phyloP scores from a whole-genome alignment of 2,888 invertebrate species.

The Villa cingulata region DNA sequence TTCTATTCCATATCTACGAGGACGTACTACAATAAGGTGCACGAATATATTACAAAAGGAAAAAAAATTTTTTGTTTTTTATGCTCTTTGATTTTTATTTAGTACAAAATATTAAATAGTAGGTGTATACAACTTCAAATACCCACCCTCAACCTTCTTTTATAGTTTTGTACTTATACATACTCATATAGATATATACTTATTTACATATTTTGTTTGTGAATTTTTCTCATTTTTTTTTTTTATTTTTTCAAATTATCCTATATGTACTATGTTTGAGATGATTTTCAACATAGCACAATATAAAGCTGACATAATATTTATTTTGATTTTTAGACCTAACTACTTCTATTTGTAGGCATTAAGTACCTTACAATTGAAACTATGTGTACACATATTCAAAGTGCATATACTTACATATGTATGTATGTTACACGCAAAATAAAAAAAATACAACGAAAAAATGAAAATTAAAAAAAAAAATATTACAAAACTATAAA shows the following conservation, averaged over 20 bases:
- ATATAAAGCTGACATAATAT: conserved; percentile 6
- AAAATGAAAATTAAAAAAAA: background rate
- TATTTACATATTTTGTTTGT: background rate
- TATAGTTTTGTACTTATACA: too few relatives aligned
- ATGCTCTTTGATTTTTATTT: too few relatives aligned
- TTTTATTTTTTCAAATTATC: background rate
- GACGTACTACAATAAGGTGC: too few relatives aligned
- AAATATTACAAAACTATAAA: background rate
- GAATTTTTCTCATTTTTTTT: background rate
- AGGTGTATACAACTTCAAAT: too few relatives aligned
- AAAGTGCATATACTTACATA: background rate
- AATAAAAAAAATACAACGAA: background rate
- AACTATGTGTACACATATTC: conserved; percentile 1
- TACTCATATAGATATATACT: background rate
- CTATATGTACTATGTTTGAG: background rate
- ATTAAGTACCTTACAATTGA: conserved; percentile 5
- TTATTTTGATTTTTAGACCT: conserved; percentile 10
- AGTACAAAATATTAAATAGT: too few relatives aligned
- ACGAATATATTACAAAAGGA: background rate
- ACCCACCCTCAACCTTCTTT: too few relatives aligned
- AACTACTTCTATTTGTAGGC: conserved; percentile 8
- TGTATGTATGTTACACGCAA: too few relatives aligned
- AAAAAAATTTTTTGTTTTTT: background rate
- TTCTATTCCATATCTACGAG: too few relatives aligned
- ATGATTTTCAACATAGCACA: background rate